Percentiles rank a stretch among this genome's conserved stretches.
Conservation (phyloP, 2,113 vertebrate species). For the Pterophyllum scalare region DNA sequence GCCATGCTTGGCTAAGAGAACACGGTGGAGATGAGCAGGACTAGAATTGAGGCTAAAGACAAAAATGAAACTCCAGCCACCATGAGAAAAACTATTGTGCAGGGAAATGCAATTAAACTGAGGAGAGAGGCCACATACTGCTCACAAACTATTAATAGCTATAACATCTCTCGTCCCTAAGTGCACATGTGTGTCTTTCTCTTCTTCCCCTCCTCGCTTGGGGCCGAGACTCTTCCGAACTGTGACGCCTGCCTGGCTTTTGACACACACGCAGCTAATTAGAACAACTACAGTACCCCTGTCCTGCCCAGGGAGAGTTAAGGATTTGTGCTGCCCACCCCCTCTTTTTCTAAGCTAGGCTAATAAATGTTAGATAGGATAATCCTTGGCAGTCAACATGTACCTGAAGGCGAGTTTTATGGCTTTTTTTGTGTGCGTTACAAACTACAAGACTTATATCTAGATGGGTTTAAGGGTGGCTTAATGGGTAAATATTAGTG, state of each 20-base stretch:
- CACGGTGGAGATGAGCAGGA: background rate
- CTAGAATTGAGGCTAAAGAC: background rate
- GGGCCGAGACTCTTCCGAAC: background rate
- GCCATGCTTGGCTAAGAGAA: conserved; percentile 14
- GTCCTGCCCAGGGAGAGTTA: background rate
- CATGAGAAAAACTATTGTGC: conserved; percentile 29
- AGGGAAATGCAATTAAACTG: conserved; percentile 50
- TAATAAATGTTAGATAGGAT: conserved; percentile 45
- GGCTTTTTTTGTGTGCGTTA: background rate
- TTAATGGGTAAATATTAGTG: conserved; percentile 42
- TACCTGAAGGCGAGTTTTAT: conserved; percentile 2
- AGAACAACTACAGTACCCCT: background rate
- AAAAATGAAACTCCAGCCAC: conserved; percentile 5
- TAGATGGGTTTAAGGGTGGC: conserved; percentile 16
- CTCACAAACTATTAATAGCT: conserved; percentile 59
- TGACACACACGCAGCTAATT: conserved; percentile 13
- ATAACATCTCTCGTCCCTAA: conserved; percentile 16
- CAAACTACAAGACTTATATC: background rate
- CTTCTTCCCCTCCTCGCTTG: background rate
- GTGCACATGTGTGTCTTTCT: background rate
- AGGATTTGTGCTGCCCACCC: background rate
- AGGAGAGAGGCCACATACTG: conserved; percentile 25
- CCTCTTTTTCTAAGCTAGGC: conserved; percentile 13
- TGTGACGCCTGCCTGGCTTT: conserved; percentile 7
- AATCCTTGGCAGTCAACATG: conserved; percentile 14